phyloP scores from a whole-genome alignment of 2,888 invertebrate species.

The Leptopterna dolabrata region DNA sequence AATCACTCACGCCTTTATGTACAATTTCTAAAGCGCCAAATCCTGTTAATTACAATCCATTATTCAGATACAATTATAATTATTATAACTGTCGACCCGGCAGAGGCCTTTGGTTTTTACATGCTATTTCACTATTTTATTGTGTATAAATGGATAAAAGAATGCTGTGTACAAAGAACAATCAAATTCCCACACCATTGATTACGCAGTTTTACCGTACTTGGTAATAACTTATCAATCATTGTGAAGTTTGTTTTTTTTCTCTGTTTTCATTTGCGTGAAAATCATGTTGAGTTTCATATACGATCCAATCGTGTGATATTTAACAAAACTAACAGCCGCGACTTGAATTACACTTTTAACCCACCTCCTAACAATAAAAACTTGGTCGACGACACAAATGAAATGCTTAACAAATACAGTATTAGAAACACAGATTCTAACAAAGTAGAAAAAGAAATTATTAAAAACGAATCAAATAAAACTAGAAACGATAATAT shows the following conservation, averaged over 20 bases:
- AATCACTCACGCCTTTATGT: not conserved
- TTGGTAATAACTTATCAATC: not conserved
- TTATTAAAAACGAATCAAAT: constrained; percentile 32
- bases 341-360: constrained; percentile 11
- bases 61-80: not conserved
- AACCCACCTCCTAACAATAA: constrained; percentile 34
- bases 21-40: not conserved
- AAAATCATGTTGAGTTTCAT: not conserved
- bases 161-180: constrained; percentile 35
- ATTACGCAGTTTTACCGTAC: not conserved
- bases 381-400: constrained; percentile 16
- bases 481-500: constrained; percentile 32
- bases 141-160: constrained; percentile 15
- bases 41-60: not conserved
- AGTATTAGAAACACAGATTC: constrained; percentile 4
- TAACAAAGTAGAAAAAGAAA: constrained; percentile 31
- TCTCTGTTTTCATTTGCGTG: not conserved
- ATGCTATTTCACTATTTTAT: constrained; percentile 28
- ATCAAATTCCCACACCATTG: constrained; percentile 45
- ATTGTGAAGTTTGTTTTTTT: too few species aligned
- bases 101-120: constrained; percentile 37
- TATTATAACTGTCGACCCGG: not conserved
- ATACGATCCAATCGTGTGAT: constrained; percentile 26
- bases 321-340: constrained; percentile 19
- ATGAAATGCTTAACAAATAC: constrained; percentile 1